Evolutionary conservation across 2,797 vertebrate species (phyloP), one percentile per base, ranked within the genome.

Genomic region (Lacerta viridis): DNA sequence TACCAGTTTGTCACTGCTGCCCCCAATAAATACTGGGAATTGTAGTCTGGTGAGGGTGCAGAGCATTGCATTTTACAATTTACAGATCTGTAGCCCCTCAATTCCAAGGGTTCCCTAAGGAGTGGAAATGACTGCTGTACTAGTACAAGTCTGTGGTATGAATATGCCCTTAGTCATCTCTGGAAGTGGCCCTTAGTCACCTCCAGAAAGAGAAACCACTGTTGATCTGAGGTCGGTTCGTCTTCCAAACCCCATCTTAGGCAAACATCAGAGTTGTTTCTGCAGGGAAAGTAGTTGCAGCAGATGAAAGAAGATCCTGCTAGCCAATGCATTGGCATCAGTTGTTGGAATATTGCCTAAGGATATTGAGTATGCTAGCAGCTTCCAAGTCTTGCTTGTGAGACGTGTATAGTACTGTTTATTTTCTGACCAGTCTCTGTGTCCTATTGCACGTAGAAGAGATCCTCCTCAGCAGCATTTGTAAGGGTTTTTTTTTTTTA

Each of bases 221-320:
- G 43, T 76, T 80, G 69, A 89, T 81, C 78, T 76, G 87, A 84
- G 55, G 59, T 68, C 17, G 76, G 55, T 81, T 89, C 33, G 15
- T 81, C 83, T 84, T 82, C 79, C 79, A 82, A 61, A 89, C 82
- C 39, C 79, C 66, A 88, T 81, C 36, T 15, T 0, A 0, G 25
- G 75, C 80, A 86, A 87, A 75, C 77, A 92, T 64, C 84, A 92
- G 89, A 92, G 33, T 41, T 77, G 85, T 75, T 72, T 64, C 75
- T 80, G 68, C 86, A 87, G 55, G 81, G 13, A 90, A 55, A 77
- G 46, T 69, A 59, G 27, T 84, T 72, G 18, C 86, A 39, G 43
- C 5, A 55, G 79, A 86, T 89, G 79, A 93, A 90, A 86, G 72
- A 83, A 91, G 87, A 66, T 66, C 81, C 91, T 89, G 64, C 50